These are phyloP conservation scores for Xenus cinereus DNA, from an alignment of 2,113 vertebrate genomes.

Conservation along the genomic window DNA sequence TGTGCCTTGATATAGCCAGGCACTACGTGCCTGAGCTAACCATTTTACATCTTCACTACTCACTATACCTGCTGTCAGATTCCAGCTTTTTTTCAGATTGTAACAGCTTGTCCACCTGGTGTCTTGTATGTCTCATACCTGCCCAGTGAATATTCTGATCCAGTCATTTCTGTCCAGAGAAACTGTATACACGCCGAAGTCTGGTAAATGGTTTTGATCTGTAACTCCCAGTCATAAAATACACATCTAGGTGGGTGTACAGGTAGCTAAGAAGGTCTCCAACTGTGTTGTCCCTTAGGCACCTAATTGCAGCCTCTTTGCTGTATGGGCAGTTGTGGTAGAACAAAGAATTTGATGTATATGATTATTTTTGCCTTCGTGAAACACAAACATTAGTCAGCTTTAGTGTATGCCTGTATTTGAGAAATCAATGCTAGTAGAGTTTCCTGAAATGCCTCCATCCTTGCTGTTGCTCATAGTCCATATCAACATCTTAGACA, in stretches of 20 bases:
- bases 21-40: neutral
- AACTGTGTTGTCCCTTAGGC: neutral
- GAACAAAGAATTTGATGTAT: neutral
- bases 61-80: neutral
- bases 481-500: neutral
- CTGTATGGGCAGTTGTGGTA: neutral
- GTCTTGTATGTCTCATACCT: neutral
- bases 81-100: neutral
- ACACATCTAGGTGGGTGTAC: neutral
- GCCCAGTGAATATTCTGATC: neutral
- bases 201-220: neutral
- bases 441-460: neutral
- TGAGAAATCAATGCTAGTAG: neutral
- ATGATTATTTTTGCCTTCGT: neutral
- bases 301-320: neutral
- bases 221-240: neutral
- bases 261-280: neutral
- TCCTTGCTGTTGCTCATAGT: neutral
- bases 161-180: neutral
- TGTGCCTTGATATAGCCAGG: neutral
- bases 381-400: neutral
- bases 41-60: neutral
- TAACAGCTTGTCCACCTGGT: neutral
- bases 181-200: neutral
- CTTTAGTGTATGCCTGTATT: neutral